Conservation (phyloP, 2,797 vertebrate species). For the Selene dorsalis region DNA sequence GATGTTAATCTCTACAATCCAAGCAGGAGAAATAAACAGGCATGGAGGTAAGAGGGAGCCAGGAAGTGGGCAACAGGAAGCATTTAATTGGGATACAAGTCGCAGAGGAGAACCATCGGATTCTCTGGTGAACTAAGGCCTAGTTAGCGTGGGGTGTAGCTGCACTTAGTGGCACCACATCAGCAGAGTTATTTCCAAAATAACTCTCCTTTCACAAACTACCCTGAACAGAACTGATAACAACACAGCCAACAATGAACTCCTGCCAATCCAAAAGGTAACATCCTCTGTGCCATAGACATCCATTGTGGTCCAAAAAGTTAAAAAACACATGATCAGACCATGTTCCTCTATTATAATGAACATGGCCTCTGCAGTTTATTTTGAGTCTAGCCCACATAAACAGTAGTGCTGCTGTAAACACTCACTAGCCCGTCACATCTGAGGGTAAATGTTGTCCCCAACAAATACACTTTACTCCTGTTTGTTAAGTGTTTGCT, state of each 20-base stretch:
- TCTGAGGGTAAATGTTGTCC: neutral
- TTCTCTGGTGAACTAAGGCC: slow-evolving; percentile 22
- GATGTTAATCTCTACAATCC: slow-evolving; percentile 81
- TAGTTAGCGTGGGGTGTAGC: slow-evolving; percentile 13
- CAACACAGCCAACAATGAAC: neutral
- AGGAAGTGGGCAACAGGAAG: slow-evolving; percentile 74
- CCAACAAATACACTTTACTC: neutral
- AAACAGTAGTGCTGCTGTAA: neutral
- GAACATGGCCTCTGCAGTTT: neutral
- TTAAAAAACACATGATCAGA: neutral
- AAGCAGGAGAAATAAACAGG: slow-evolving; percentile 77
- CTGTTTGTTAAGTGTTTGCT: neutral
- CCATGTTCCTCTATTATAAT: neutral
- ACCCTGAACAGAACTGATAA: neutral
- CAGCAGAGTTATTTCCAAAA: slow-evolving; percentile 11
- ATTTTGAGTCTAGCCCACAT: neutral
- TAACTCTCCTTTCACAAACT: neutral
- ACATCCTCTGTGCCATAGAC: neutral
- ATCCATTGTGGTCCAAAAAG: neutral
- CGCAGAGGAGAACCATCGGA: slow-evolving; percentile 11
- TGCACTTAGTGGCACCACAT: neutral
- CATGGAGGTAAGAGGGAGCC: slow-evolving; percentile 59
- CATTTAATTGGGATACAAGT: slow-evolving; percentile 64
- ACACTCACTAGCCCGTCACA: neutral
- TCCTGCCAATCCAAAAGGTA: too few species aligned